Evolutionary conservation across 2,113 vertebrate species (phyloP), one percentile per base, ranked within the genome.

Genomic region (Tragelaphus imberbis): DNA sequence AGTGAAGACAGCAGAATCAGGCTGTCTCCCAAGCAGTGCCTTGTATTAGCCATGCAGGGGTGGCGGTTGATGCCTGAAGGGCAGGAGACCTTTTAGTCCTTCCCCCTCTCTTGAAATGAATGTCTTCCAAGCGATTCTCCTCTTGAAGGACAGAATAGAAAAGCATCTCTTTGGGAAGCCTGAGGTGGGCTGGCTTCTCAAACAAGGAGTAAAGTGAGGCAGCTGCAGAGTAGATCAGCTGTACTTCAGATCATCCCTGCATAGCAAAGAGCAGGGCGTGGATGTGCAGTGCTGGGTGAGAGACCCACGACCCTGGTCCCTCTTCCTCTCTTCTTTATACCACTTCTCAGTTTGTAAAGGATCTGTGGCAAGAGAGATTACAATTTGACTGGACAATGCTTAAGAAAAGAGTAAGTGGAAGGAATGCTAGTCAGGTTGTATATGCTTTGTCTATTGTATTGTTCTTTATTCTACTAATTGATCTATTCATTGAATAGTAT

Each of bases 21-120:
- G 13, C 23, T 77, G 13, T 40, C 81, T 79, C 40, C 65, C 28
- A n/a, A n/a, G 15, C 15, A 47, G 36, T 40, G 59, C 27, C n/a
- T 12, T 82, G 9, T 27, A 33, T 36, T 51, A 90, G 33, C 27
- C 7, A 9, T 3, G 33, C 11, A 30, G 56, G 27, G 8, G 19
- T 59, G n/a, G 68, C 0, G 3, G 10, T 25, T 85, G 92, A 61
- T 53, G 25, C 23, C n/a, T 36, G 25, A 58, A 75, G 28, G 53
- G 12, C 30, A n/a, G 2, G 36, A 44, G 47, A 33, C 30, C 5
- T 79, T 84, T 44, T 13, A 14, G 10, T 59, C 16, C 14, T n/a
- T 33, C 9, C 47, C 49, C 6, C 81, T 94, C 71, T 75, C 44
- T 44, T 56, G 59, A 97, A 82, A 82, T 95, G 36, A 90, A 44